Evolutionary conservation across 2,113 vertebrate species (phyloP).

Genomic region (Vulpes vulpes): DNA sequence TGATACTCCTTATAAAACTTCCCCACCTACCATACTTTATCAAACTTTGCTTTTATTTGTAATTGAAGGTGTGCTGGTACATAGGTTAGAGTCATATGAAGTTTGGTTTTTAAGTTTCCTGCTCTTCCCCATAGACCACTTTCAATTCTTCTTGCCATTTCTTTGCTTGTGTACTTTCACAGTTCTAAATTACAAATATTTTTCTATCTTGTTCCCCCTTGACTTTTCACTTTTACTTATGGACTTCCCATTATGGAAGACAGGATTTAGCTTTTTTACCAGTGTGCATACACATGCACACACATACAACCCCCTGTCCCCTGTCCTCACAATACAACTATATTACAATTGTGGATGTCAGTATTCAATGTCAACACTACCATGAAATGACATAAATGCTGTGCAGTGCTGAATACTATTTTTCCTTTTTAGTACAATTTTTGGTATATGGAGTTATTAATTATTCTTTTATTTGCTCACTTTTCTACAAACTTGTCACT

Average conservation of each 20-base stretch:
- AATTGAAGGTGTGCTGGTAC: neutral
- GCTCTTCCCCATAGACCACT: neutral
- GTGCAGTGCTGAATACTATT: neutral
- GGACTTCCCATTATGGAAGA: neutral
- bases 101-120: neutral
- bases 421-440: neutral
- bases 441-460: neutral
- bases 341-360: neutral
- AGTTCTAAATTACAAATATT: neutral
- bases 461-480: neutral
- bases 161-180: neutral
- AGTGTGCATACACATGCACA: rapidly evolving
- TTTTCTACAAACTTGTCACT: constrained; percentile 11
- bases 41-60: neutral
- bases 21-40: neutral
- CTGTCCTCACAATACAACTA: neutral
- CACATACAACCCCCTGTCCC: neutral
- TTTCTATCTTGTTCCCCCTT: neutral
- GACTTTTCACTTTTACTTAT: neutral
- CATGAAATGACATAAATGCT: neutral
- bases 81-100: neutral
- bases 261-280: neutral
- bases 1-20: neutral
- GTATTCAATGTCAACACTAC: neutral
- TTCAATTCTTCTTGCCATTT: neutral